Conservation (phyloP, 2,888 invertebrate species). For the Aphodius granarius region DNA sequence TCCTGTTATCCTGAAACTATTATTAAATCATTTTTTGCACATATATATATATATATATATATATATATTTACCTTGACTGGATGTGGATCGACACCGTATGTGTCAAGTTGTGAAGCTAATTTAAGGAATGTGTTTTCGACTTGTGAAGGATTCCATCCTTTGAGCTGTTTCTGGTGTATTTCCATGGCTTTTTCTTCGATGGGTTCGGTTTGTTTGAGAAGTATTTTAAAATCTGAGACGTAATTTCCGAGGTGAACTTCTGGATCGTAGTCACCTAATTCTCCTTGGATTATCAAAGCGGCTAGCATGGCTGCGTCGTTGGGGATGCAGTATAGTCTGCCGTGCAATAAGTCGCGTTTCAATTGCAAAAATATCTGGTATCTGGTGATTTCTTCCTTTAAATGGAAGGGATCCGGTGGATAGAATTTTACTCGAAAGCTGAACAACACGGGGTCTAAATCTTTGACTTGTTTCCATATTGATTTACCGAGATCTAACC, state of each 20-base stretch:
- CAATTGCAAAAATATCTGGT: conserved; percentile 91
- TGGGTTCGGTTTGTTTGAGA: conserved; percentile 86
- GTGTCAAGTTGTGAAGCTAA: conserved; percentile 92
- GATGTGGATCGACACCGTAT: conserved; percentile 97
- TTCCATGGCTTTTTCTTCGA: conserved; percentile 93
- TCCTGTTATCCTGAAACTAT: conserved; percentile 80
- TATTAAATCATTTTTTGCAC: too few species aligned
- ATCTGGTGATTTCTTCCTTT: conserved; percentile 92
- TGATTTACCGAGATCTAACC: conserved; percentile 89
- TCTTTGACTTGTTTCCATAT: conserved; percentile 93
- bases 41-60: neutral
- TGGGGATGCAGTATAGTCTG: conserved; percentile 86
- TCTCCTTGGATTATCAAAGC: conserved; percentile 95
- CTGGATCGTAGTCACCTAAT: conserved; percentile 90
- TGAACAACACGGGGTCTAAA: conserved; percentile 88
- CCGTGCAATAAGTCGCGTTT: conserved; percentile 95
- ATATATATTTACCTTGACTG: conserved; percentile 76
- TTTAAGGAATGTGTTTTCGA: conserved; percentile 88
- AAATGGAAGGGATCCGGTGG: conserved; percentile 92
- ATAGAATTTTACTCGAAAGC: conserved; percentile 97
- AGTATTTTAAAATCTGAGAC: conserved; percentile 89
- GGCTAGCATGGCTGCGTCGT: conserved; percentile 86
- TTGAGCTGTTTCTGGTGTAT: conserved; percentile 86
- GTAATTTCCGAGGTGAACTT: conserved; percentile 86
- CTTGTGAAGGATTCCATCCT: conserved; percentile 83